Evolutionary conservation across 2,888 invertebrate species (phyloP).

Genomic region (Xylota sylvarum): DNA sequence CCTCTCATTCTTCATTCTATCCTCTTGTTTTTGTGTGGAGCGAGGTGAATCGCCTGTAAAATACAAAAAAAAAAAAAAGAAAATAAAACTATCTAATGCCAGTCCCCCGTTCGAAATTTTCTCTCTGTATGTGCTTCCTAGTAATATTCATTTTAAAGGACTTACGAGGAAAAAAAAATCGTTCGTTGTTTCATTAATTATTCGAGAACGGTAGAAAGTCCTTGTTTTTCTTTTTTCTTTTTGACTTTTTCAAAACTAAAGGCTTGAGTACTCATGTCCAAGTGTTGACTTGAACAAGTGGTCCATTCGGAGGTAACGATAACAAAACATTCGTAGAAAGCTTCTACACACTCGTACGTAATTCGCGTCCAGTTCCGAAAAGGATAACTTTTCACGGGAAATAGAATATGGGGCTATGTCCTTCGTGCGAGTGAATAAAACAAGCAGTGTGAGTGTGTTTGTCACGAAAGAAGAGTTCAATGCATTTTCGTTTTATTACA

Average conservation of each 20-base stretch:
- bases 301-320: slow-evolving; percentile 57
- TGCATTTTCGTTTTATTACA: slow-evolving; percentile 4
- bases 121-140: slow-evolving; percentile 36
- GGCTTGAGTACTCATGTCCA: slow-evolving; percentile 12
- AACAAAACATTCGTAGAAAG: slow-evolving; percentile 67
- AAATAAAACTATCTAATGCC: slow-evolving; percentile 60
- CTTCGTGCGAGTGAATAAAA: slow-evolving; percentile 30
- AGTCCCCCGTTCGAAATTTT: slow-evolving; percentile 59
- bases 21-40: slow-evolving; percentile 57
- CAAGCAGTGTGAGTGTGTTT: slow-evolving; percentile 6
- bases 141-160: slow-evolving; percentile 33
- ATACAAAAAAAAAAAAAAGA: slow-evolving; percentile 38
- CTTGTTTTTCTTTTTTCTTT: slow-evolving; percentile 1
- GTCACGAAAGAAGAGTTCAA: slow-evolving; percentile 16
- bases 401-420: slow-evolving; percentile 23
- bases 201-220: slow-evolving; percentile 34
- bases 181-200: slow-evolving; percentile 48
- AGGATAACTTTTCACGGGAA: not conserved
- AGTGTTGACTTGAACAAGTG: slow-evolving; percentile 67
- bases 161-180: slow-evolving; percentile 1
- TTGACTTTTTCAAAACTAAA: not conserved
- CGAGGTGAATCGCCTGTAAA: slow-evolving; percentile 74
- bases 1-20: slow-evolving; percentile 67
- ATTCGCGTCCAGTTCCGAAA: slow-evolving; percentile 34
- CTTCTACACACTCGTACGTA: slow-evolving; percentile 30